These are phyloP conservation scores for Tyrannus savana DNA, from an alignment of 2,113 vertebrate genomes.

Conservation along the genomic window DNA sequence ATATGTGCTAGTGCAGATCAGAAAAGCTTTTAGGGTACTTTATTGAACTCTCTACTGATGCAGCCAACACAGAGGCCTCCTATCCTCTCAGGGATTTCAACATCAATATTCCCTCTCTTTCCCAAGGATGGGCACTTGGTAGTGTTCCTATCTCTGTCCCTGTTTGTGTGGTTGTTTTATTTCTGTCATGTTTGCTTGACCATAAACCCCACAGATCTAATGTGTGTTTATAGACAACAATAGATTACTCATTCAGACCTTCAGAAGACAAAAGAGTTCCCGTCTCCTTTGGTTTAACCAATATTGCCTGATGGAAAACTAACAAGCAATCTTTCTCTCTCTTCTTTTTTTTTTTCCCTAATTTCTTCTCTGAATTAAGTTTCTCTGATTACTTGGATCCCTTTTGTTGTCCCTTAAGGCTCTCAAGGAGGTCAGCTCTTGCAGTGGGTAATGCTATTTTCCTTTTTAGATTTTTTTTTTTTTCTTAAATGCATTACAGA, in stretches of 20 bases:
- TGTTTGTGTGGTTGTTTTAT: not conserved
- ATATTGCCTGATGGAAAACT: not conserved
- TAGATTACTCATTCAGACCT: not conserved
- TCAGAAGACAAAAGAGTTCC: not conserved
- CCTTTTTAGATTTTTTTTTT: slow-evolving; percentile 29
- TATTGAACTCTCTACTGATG: not conserved
- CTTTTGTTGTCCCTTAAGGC: not conserved
- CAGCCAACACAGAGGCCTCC: not conserved
- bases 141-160: not conserved
- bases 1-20: not conserved
- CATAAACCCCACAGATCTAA: not conserved
- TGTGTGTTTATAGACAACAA: not conserved
- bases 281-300: not conserved
- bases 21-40: not conserved
- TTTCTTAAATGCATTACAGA: slow-evolving; percentile 23
- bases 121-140: not conserved
- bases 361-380: slow-evolving; percentile 14
- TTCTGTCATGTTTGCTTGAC: not conserved
- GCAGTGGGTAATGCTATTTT: not conserved
- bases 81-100: not conserved
- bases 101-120: not conserved
- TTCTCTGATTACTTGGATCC: not conserved
- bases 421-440: not conserved
- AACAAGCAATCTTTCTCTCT: not conserved
- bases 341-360: not conserved